Base-by-base conservation (phyloP, 2,888 invertebrate genomes). In the Aelia acuminata region DNA sequence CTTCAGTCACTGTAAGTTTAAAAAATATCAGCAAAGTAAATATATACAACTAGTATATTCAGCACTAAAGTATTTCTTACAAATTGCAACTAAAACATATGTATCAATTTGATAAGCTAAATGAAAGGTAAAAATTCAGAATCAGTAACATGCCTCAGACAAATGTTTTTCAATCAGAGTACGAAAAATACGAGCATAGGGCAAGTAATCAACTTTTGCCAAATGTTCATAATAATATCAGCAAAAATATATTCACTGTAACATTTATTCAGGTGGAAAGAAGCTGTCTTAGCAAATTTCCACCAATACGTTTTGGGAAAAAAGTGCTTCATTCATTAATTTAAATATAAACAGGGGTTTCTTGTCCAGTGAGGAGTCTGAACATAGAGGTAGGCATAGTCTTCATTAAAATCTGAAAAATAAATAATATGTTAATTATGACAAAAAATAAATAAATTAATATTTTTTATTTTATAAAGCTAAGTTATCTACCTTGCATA, bases 371-470 rank as follows among this genome's bases (percentile, higher is more conserved):
- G 92, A 99, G 94, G 92, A 99, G 94, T 92, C 99, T 96, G 94
- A 99, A 99, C 98, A 99, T 99, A 91, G 99, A 99, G 91, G 99
- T 99, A 91, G 99, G 99, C 99, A 99, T 99, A 89, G 99, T 99
- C 94, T 99, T 99, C 99, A 99, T 99, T 91, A 99, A 95, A 91
- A 99, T 99, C 98, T 99, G 94, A 50, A 94, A 94, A 20, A 5
- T 18, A 70, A 70, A 31, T 15, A 70, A 39, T 31, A 31, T 47
- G 15, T 15, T 31, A 53, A 57, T 50, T 26, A 10, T 26, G 11
- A 18, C 20, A 20, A 20, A 49, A 50, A 50, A 20, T 50, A 11
- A 50, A 22, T 50, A 20, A 3, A 50, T 50, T 50, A n/a, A n/a
- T 50, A 20, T 50, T 50, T 50, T 50, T 50, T 50, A 20, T 20